Conservation (phyloP, 2,797 vertebrate species). For the Paedocypris micromegethes region DNA sequence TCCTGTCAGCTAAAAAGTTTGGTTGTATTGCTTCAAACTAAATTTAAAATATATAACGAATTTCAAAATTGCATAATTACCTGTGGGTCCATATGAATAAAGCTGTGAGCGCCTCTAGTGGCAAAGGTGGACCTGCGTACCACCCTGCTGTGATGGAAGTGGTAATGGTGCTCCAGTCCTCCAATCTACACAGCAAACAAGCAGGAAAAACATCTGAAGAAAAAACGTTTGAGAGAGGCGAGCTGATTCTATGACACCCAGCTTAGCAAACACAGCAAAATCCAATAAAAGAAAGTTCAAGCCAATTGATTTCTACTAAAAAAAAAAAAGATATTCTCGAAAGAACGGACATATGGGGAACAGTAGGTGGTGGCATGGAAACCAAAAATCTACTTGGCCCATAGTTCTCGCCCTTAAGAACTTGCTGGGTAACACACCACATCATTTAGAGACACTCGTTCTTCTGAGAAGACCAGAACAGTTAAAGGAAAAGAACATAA, state of each 20-base stretch:
- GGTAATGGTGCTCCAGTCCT: constrained; percentile 82
- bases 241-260: not conserved
- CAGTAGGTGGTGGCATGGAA: constrained; percentile 23
- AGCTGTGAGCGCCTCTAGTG: constrained; percentile 77
- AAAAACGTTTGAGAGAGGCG: constrained; percentile 3
- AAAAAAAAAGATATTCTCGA: constrained; percentile 12
- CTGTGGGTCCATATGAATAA: constrained; percentile 88
- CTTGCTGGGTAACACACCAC: constrained; percentile 8
- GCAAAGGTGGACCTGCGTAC: constrained; percentile 76
- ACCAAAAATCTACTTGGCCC: constrained; percentile 7
- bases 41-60: no score
- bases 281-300: not conserved
- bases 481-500: not conserved
- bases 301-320: not conserved
- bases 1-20: no score
- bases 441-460: constrained; percentile 1
- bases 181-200: constrained; percentile 75
- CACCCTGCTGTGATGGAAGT: constrained; percentile 86
- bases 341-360: constrained; percentile 28
- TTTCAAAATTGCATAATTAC: constrained; percentile 55
- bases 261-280: not conserved
- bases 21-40: no score
- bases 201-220: constrained; percentile 21
- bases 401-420: constrained; percentile 10
- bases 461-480: not conserved